phyloP scores from a whole-genome alignment of 1,140 invertebrate species.

The Drosophila seguyi region DNA sequence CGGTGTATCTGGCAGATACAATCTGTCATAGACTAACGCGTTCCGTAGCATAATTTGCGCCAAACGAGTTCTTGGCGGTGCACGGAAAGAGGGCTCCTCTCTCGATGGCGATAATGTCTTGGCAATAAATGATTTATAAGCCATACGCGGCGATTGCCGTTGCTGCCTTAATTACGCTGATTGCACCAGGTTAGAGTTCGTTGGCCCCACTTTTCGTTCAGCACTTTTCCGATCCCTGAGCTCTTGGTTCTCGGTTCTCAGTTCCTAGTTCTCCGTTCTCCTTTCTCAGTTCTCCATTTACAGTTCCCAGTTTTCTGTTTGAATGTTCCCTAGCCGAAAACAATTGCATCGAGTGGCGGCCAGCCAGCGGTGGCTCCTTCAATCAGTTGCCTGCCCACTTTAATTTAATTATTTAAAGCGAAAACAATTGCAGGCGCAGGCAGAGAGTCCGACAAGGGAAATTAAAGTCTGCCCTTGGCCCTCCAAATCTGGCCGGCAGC shows the following conservation, averaged over 20 bases:
- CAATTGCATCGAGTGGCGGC: slow-evolving; percentile 64
- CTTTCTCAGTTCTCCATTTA: background rate
- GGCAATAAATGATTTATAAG: slow-evolving; percentile 77
- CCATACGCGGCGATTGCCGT: slow-evolving; percentile 39
- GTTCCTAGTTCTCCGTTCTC: background rate
- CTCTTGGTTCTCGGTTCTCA: too few species aligned
- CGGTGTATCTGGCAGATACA: slow-evolving; percentile 73
- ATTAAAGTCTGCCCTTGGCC: slow-evolving; percentile 41
- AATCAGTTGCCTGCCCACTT: slow-evolving; percentile 75
- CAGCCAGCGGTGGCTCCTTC: slow-evolving; percentile 35
- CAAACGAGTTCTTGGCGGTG: slow-evolving; percentile 61
- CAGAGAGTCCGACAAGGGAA: slow-evolving; percentile 8
- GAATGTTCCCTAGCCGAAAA: slow-evolving; percentile 42
- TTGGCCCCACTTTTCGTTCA: slow-evolving; percentile 45
- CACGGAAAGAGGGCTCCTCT: background rate
- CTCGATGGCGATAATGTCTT: slow-evolving; percentile 63
- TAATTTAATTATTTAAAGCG: slow-evolving; percentile 83
- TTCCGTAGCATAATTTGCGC: slow-evolving; percentile 68
- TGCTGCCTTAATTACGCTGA: slow-evolving; percentile 56
- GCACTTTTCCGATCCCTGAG: too few species aligned
- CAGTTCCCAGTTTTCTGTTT: background rate
- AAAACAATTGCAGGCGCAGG: slow-evolving; percentile 70
- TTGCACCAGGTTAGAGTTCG: slow-evolving; percentile 59
- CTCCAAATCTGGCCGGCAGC: slow-evolving; percentile 54
- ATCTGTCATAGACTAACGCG: slow-evolving; percentile 74